Percentiles rank a stretch among this genome's conserved stretches.
Evolutionary conservation across 2,797 vertebrate genomes (phyloP).

Genomic region (Alcedo atthis): DNA sequence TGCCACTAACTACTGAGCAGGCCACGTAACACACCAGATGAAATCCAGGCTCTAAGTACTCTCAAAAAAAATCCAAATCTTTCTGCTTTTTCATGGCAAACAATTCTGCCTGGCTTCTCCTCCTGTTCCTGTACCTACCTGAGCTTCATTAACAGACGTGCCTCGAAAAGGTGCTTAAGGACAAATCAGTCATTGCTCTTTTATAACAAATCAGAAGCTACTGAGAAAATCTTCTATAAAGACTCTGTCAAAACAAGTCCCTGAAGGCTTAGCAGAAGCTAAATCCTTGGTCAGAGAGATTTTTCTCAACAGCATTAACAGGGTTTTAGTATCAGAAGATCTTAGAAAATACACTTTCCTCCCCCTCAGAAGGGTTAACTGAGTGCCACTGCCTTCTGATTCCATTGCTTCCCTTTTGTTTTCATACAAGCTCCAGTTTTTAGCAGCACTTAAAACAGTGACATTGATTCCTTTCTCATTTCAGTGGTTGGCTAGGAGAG

Average conservation of each 20-base stretch:
- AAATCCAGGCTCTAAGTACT: slow-evolving; percentile 65
- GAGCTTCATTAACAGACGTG: slow-evolving; percentile 68
- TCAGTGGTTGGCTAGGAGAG: not conserved
- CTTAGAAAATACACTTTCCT: slow-evolving; percentile 60
- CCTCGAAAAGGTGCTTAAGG: slow-evolving; percentile 59
- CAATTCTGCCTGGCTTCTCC: slow-evolving; percentile 32
- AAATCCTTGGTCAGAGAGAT: slow-evolving; percentile 76
- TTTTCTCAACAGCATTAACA: slow-evolving; percentile 72
- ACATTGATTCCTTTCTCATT: not conserved
- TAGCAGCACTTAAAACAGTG: not conserved
- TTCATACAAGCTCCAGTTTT: not conserved
- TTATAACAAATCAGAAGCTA: slow-evolving; percentile 71
- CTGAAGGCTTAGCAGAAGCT: slow-evolving; percentile 75
- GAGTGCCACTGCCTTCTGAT: not conserved
- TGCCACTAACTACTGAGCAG: slow-evolving; percentile 66
- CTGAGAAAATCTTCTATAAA: slow-evolving; percentile 73
- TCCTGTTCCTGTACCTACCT: slow-evolving; percentile 29
- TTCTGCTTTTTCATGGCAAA: slow-evolving; percentile 47
- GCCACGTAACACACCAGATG: slow-evolving; percentile 33
- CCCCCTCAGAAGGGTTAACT: slow-evolving; percentile 15
- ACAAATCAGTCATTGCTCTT: slow-evolving; percentile 75
- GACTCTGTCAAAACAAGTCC: slow-evolving; percentile 80
- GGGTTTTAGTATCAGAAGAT: slow-evolving; percentile 74
- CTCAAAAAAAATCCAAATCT: slow-evolving; percentile 36
- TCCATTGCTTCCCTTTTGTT: slow-evolving; percentile 30